Conservation (phyloP, 1,140 invertebrate genomes). For the Drosophila equinoxialis region DNA sequence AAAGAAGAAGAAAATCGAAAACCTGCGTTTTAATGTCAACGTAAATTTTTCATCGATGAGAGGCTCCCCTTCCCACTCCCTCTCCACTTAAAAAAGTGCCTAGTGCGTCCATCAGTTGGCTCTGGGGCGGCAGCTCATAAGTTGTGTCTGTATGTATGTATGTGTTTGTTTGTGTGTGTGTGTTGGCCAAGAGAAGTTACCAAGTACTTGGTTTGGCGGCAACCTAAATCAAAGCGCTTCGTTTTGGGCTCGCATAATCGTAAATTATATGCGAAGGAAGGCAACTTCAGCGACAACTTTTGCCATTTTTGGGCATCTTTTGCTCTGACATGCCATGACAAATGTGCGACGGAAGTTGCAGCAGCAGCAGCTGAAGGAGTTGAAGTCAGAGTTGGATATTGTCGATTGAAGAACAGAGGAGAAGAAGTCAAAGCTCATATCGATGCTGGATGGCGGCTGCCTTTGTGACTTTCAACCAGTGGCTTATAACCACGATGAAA, state of each 20-base stretch:
- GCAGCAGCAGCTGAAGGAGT: conserved; percentile 31
- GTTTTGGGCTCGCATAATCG: conserved; percentile 58
- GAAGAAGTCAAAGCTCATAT: conserved; percentile 5
- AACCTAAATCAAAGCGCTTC: conserved; percentile 71
- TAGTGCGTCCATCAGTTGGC: conserved; percentile 68
- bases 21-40: conserved; percentile 59
- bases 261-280: conserved; percentile 67
- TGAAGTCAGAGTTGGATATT: conserved; percentile 15
- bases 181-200: conserved; percentile 8
- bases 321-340: conserved; percentile 65
- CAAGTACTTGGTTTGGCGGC: conserved; percentile 45
- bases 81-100: not conserved
- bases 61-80: not conserved
- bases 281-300: conserved; percentile 42
- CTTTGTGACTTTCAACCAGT: conserved; percentile 27
- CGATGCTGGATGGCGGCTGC: conserved; percentile 36
- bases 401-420: not conserved
- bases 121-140: conserved; percentile 52
- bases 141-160: conserved; percentile 15
- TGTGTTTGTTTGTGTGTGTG: too few species aligned
- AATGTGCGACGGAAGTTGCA: conserved; percentile 71
- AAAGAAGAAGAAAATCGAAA: too few species aligned
- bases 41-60: conserved; percentile 43
- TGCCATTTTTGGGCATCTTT: conserved; percentile 56
- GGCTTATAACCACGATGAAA: too few species aligned